These are phyloP conservation scores for Muricea muricata DNA, from an alignment of 92 coral and sea anemone genomes.

Conservation along the genomic window DNA sequence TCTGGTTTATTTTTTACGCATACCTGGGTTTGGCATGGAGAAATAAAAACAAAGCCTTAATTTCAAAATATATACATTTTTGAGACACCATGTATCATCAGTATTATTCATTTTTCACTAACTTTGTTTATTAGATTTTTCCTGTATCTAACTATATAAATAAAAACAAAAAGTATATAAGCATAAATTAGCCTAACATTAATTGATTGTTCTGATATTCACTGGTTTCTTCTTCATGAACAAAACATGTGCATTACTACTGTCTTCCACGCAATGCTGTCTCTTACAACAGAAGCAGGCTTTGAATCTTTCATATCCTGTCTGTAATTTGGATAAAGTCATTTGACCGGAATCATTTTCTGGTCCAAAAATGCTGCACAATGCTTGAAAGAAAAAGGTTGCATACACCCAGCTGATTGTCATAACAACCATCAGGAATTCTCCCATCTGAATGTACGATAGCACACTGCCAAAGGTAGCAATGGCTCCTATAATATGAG, in stretches of 20 bases:
- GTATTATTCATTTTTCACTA: too few relatives aligned
- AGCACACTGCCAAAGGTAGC: conserved; percentile 90
- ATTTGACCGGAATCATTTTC: conserved; percentile 94
- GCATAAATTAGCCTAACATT: too few relatives aligned
- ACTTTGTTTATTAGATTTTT: too few relatives aligned
- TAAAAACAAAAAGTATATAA: too few relatives aligned
- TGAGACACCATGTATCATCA: too few relatives aligned
- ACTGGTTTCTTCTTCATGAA: background rate
- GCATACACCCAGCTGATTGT: conserved; percentile 94
- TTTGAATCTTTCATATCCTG: background rate
- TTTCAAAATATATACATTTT: too few relatives aligned
- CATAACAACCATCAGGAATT: conserved; percentile 96
- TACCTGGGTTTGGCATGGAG: too few relatives aligned
- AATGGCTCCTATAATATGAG: conserved; percentile 73
- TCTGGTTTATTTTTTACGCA: too few relatives aligned
- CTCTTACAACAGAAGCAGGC: background rate
- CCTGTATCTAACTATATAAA: too few relatives aligned
- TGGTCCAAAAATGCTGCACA: conserved; percentile 89
- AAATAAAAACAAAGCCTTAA: too few relatives aligned
- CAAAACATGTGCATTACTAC: background rate
- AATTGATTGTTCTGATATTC: background rate
- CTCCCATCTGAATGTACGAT: conserved; percentile 96
- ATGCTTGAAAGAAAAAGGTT: conserved; percentile 93
- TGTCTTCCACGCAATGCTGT: background rate
- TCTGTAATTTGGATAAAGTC: conserved; percentile 43